Evolutionary conservation across 2,113 vertebrate species (phyloP).

Genomic region (Nasalis larvatus): DNA sequence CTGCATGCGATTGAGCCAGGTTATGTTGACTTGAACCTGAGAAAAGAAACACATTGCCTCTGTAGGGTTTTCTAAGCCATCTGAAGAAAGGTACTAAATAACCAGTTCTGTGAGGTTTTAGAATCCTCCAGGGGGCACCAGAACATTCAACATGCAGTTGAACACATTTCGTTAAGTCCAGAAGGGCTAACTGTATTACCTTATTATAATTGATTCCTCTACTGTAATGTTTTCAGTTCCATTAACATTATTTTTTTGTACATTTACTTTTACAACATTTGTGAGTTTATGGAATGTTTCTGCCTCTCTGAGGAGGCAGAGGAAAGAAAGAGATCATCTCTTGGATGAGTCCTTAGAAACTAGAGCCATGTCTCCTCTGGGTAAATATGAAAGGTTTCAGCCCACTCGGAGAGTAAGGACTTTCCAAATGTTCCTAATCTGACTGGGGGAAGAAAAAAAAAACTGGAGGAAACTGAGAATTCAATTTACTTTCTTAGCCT

Average conservation of each 20-base stretch:
- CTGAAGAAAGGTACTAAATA: slow-evolving; percentile 45
- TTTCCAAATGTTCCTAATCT: slow-evolving; percentile 74
- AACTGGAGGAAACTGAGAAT: slow-evolving; percentile 63
- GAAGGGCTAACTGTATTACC: slow-evolving; percentile 46
- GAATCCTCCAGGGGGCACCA: slow-evolving; percentile 79
- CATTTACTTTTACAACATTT: slow-evolving; percentile 42
- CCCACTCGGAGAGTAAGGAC: slow-evolving; percentile 29
- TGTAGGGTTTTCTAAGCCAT: slow-evolving; percentile 38
- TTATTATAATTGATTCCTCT: slow-evolving; percentile 53
- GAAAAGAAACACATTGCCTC: slow-evolving; percentile 38
- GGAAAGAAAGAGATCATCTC: slow-evolving; percentile 68
- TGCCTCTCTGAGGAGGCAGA: slow-evolving; percentile 51
- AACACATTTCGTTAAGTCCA: slow-evolving; percentile 62
- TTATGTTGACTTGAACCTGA: background rate
- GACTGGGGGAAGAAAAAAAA: background rate
- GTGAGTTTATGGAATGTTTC: slow-evolving; percentile 60
- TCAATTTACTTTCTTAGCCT: slow-evolving; percentile 51
- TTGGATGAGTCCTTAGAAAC: slow-evolving; percentile 63
- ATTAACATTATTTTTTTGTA: background rate
- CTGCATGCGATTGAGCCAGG: background rate
- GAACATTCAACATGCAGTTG: slow-evolving; percentile 60
- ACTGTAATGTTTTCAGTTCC: slow-evolving; percentile 48
- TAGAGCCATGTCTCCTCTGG: slow-evolving; percentile 55
- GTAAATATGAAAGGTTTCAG: slow-evolving; percentile 58
- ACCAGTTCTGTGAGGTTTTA: slow-evolving; percentile 46